A percentile compares a stretch with the other conserved stretches of the same genome.
These are phyloP conservation scores for Anableps anableps DNA, from an alignment of 2,797 vertebrate species.

Conservation along the genomic window DNA sequence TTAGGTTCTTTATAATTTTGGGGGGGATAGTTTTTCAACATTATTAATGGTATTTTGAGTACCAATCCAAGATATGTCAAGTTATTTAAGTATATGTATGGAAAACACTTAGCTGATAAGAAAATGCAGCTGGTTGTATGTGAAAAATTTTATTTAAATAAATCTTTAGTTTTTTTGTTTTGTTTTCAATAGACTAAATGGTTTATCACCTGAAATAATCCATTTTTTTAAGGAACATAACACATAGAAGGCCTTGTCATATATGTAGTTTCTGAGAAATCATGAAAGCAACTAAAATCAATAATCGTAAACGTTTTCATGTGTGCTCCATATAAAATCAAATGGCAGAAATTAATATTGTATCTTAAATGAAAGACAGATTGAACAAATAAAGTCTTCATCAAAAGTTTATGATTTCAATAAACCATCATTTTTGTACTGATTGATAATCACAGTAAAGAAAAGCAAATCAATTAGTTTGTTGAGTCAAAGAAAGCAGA, in stretches of 20 bases:
- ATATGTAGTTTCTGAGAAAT: neutral
- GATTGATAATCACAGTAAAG: constrained; percentile 39
- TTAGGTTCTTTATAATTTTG: neutral
- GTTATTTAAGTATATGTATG: neutral
- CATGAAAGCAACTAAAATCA: neutral
- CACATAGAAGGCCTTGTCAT: neutral
- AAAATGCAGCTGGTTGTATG: neutral
- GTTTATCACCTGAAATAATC: neutral
- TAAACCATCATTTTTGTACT: constrained; percentile 2
- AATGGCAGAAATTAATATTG: neutral
- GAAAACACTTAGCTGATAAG: neutral
- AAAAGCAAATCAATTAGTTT: constrained; percentile 41
- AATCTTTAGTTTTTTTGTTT: neutral
- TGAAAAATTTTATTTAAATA: neutral
- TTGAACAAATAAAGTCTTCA: neutral
- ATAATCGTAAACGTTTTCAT: neutral
- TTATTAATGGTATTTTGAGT: neutral
- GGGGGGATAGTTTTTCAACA: neutral
- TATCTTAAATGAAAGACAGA: neutral
- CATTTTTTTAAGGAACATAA: no score
- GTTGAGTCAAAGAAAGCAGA: constrained; percentile 14
- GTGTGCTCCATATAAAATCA: neutral
- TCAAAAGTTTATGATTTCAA: neutral
- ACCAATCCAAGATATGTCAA: neutral
- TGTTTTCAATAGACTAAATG: neutral